phyloP scores from a whole-genome alignment of 35 echinoderm and acorn worm species.

The Lytechinus pictus region DNA sequence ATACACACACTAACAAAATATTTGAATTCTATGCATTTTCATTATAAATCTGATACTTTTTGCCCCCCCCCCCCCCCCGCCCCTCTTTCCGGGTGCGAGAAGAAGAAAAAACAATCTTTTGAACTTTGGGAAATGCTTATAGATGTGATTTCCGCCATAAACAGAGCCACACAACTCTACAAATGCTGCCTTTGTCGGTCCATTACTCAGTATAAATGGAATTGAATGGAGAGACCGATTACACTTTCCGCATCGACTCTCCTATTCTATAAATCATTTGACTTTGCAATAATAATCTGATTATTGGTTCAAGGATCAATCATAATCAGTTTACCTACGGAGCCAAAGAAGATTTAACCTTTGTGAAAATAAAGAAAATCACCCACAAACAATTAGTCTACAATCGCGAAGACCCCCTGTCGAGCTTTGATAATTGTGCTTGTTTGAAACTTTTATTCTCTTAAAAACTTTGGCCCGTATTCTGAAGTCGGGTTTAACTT shows the following conservation, averaged over 20 bases:
- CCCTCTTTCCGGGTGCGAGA: too few species aligned
- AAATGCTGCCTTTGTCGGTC: background rate
- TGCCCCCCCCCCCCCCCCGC: too few species aligned
- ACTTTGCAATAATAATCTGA: conserved; percentile 5
- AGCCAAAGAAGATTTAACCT: background rate
- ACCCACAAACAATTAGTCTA: background rate
- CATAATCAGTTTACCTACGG: background rate
- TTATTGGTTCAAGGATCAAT: background rate
- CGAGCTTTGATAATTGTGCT: background rate
- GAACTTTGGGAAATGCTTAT: background rate
- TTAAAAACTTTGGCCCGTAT: too few species aligned
- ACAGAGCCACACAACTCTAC: too few species aligned
- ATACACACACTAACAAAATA: too few species aligned
- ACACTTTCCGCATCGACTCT: background rate
- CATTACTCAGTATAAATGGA: background rate
- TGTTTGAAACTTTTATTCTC: too few species aligned
- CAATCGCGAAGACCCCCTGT: background rate
- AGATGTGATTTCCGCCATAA: too few species aligned
- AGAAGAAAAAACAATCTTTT: too few species aligned
- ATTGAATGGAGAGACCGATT: background rate
- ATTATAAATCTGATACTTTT: too few species aligned
- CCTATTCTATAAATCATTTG: background rate
- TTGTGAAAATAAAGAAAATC: background rate
- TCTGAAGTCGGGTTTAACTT: too few species aligned
- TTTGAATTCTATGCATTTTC: too few species aligned